Percentiles rank a stretch among this genome's conserved stretches.
These are phyloP conservation scores for Bembecia ichneumoniformis DNA, from an alignment of 2,888 invertebrate genomes.

Conservation along the genomic window DNA sequence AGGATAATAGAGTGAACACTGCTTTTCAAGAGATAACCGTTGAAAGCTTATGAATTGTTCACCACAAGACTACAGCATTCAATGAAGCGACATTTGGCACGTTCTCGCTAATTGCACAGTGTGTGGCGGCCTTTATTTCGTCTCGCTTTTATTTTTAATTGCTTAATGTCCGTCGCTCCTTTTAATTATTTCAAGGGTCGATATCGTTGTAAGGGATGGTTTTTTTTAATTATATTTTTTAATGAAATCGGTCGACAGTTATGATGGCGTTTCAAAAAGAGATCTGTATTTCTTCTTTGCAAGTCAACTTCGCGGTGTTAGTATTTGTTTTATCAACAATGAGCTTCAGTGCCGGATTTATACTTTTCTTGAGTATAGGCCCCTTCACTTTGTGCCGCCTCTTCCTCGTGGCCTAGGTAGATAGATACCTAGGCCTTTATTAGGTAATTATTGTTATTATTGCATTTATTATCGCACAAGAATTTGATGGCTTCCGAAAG, in stretches of 20 bases:
- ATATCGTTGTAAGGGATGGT: neutral
- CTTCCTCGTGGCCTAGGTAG: too few relatives aligned
- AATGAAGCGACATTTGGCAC: constrained; percentile 50
- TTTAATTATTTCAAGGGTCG: constrained; percentile 11
- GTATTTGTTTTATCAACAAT: too few relatives aligned
- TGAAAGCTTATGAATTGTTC: constrained; percentile 13
- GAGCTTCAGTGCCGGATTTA: too few relatives aligned
- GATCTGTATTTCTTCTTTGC: too few relatives aligned
- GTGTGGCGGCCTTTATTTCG: constrained; percentile 40
- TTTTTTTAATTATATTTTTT: too few relatives aligned
- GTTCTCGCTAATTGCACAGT: constrained; percentile 49
- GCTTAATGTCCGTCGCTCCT: constrained; percentile 26
- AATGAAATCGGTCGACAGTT: neutral
- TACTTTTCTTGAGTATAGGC: too few relatives aligned
- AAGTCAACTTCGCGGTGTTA: too few relatives aligned
- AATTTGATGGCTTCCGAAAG: too few relatives aligned
- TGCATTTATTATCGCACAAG: too few relatives aligned
- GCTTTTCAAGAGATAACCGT: constrained; percentile 10
- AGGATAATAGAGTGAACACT: neutral
- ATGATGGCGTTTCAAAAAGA: neutral
- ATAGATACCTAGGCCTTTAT: too few relatives aligned
- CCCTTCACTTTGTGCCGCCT: too few relatives aligned
- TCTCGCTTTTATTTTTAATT: constrained; percentile 31
- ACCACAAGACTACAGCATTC: constrained; percentile 12
- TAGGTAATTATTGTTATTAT: too few relatives aligned